Base-by-base conservation (phyloP, 2,113 vertebrate genomes). In the Saguinus midas region DNA sequence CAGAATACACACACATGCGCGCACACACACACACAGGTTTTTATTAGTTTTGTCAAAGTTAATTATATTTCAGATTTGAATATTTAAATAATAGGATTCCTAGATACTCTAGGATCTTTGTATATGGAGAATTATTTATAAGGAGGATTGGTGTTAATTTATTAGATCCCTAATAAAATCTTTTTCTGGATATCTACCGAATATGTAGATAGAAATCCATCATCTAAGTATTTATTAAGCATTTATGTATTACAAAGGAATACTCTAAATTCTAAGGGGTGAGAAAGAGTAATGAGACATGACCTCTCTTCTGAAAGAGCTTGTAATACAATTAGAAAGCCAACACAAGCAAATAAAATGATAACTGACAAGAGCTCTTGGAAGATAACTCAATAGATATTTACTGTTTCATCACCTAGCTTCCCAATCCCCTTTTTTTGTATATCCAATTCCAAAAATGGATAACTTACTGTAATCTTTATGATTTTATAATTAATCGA, bases 21-120 rank as follows among this genome's bases (percentile, higher is more conserved):
- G 9, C 12, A n/a, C 21, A 20, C 76, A 32, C 50, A 68, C 18
- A 61, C 17, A 20, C 8, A 40, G 4, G 5, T 18, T 90, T 29
- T 90, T 93, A 81, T 37, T 84, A 68, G 20, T 91, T 92, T 86
- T 76, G 12, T 90, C 4, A 76, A 72, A 86, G 84, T 87, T 91
- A 95, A 76, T 94, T 81, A 85, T 48, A 75, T 45, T 93, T 76
- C 20, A 91, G 17, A 66, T 86, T 0, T 72, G 73, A 86, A 93
- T 68, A 88, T 84, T 89, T 80, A 84, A 93, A 52, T 76, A 90
- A 75, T n/a, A 61, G 45, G 29, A 82, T 58, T 57, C 16, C 57
- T 93, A 48, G 27, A 88, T 52, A 35, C 75, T 86, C 70, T 72
- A 82, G 50, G 32, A 52, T 64, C 10, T 94, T 86, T 86, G 2